Conservation (phyloP, 2,113 vertebrate genomes). For the Danio rerio region GRCz12tu NC_133189.1:38791501-38792000, state of each 20-base stretch:
- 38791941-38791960: not conserved
- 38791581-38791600: slow-evolving; percentile 70
- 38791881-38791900: slow-evolving; percentile 25
- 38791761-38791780: not conserved
- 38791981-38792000: slow-evolving; percentile 98
- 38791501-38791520: slow-evolving; percentile 59
- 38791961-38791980: slow-evolving; percentile 92
- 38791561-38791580: slow-evolving; percentile 65
- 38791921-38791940: slow-evolving; percentile 9
- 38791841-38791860: slow-evolving; percentile 17
- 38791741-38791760: not conserved
- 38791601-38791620: slow-evolving; percentile 68
- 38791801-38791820: slow-evolving; percentile 30
- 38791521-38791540: slow-evolving; percentile 63
- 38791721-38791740: slow-evolving; percentile 54
- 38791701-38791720: slow-evolving; percentile 61
- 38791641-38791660: slow-evolving; percentile 64
- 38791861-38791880: slow-evolving; percentile 21
- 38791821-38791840: slow-evolving; percentile 20
- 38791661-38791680: slow-evolving; percentile 69
- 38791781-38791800: not conserved
- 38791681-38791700: slow-evolving; percentile 65
- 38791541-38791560: slow-evolving; percentile 61
- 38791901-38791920: slow-evolving; percentile 11
- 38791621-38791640: slow-evolving; percentile 61